A percentile compares a stretch with the other conserved stretches of the same genome.
Conservation (phyloP, 2,113 vertebrate genomes). For the Naja naja region DNA sequence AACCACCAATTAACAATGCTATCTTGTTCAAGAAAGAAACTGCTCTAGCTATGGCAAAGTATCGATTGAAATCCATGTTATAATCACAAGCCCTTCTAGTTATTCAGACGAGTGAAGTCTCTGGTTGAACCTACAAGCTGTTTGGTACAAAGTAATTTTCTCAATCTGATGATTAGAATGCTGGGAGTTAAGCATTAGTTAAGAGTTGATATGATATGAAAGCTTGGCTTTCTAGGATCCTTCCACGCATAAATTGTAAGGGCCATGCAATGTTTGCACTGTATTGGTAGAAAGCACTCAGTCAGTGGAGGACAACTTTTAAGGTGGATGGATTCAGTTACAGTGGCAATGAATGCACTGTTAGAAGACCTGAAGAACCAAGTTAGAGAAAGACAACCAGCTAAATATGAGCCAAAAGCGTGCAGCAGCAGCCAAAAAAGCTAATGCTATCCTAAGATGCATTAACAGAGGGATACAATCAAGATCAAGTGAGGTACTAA, state of each 20-base stretch:
- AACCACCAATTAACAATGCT: not conserved
- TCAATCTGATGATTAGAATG: not conserved
- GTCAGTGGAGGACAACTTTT: not conserved
- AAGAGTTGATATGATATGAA: not conserved
- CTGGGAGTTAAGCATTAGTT: not conserved
- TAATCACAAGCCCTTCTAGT: not conserved
- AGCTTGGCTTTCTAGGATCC: not conserved
- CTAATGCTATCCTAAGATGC: too few species aligned
- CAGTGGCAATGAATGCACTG: not conserved
- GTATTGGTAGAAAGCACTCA: not conserved
- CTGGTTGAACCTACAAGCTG: not conserved
- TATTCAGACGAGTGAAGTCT: not conserved
- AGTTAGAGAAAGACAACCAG: not conserved
- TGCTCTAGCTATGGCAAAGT: not conserved
- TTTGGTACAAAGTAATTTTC: not conserved
- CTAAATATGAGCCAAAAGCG: too few species aligned
- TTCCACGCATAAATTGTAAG: too few species aligned
- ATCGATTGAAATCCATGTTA: not conserved
- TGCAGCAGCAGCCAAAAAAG: too few species aligned
- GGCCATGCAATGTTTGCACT: not conserved
- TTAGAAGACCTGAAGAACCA: not conserved
- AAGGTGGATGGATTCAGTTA: not conserved
- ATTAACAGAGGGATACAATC: too few species aligned
- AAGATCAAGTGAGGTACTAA: too few species aligned
- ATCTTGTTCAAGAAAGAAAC: not conserved